phyloP scores from a whole-genome alignment of 2,888 invertebrate species.

The Syrista parreyssii region DNA sequence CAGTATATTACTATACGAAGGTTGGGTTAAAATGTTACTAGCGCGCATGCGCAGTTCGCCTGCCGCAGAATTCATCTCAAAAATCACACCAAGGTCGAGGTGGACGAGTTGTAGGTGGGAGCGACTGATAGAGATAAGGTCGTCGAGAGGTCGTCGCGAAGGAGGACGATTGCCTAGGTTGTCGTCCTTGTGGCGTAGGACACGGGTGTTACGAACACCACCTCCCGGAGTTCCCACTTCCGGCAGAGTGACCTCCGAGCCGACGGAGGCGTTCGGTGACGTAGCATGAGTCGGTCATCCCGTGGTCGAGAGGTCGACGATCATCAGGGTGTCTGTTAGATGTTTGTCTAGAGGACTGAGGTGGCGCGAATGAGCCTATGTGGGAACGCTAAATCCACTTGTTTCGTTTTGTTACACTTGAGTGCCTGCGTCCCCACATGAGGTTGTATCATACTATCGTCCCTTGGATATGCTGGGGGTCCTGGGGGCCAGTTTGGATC shows the following conservation, averaged over 20 bases:
- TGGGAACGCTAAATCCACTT: slow-evolving; percentile 76
- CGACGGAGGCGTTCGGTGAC: slow-evolving; percentile 80
- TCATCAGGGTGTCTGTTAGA: not conserved
- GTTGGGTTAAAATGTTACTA: not conserved
- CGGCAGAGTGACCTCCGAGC: slow-evolving; percentile 73
- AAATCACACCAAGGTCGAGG: no score
- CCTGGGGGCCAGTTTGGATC: slow-evolving; percentile 63
- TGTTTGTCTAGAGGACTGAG: not conserved
- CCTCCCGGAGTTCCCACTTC: slow-evolving; percentile 68
- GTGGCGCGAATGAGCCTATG: slow-evolving; percentile 33
- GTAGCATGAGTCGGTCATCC: not conserved
- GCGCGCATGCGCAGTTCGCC: not conserved
- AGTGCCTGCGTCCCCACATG: slow-evolving; percentile 90
- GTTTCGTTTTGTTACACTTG: slow-evolving; percentile 77
- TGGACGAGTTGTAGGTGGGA: not conserved
- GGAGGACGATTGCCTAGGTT: not conserved
- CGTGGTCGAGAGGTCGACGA: not conserved
- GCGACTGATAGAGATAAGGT: not conserved
- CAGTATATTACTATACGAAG: not conserved
- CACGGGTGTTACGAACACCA: slow-evolving; percentile 65
- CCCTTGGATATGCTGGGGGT: slow-evolving; percentile 85
- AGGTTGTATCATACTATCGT: slow-evolving; percentile 96
- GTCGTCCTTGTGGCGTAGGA: not conserved
- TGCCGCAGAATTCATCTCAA: not conserved
- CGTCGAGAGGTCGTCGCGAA: not conserved